Base-by-base conservation (phyloP, 2,113 vertebrate species). In the Ailuropoda melanoleuca region DNA sequence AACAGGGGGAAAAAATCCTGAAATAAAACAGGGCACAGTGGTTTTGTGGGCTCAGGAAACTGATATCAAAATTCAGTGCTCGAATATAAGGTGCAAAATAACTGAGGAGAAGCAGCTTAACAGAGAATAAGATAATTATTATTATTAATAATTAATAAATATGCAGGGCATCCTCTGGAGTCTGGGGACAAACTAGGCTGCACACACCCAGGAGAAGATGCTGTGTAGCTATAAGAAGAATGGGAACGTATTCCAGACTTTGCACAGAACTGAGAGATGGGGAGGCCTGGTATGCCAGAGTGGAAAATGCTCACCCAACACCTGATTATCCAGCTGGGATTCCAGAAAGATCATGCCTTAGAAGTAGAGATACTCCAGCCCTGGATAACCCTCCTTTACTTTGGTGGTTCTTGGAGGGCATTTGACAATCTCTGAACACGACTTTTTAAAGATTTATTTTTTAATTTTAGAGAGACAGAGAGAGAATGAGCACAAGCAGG, bases 1-100 rank as follows among this genome's bases (percentile, higher is more conserved):
- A 37, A 10, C 2, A 50, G 23, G 19, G 7, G 4, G 1, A 23
- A 9, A 1, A 10, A 10, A 26, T 4, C 46, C 3, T 23, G 8
- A 68, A 68, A 86, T 3, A 75, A 46, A 46, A 17, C 4, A 26
- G 4, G n/a, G 4, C 46, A 68, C 10, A 8, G 84, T 3, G 18
- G 19, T 66, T 31, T 66, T 64, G 15, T 21, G 29, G 50, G 19
- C 46, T 50, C 15, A 34, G 39, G 26, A 84, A 43, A 43, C 39
- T 31, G 13, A 53, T n/a, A 53, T 18, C 21, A 53, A 37, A 18
- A 23, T 26, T 53, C 84, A 53, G 34, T 34, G 8, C 46, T 68
- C 15, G 34, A 29, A n/a, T 50, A 53, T 37, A 14, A 53, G 13
- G 64, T 37, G 8, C 34, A 70, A 37, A 53, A 70, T 53, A 85